Evolutionary conservation across 2,113 vertebrate genomes (phyloP), one percentile per base, ranked within the genome.

Genomic region (Scomber scombrus): DNA sequence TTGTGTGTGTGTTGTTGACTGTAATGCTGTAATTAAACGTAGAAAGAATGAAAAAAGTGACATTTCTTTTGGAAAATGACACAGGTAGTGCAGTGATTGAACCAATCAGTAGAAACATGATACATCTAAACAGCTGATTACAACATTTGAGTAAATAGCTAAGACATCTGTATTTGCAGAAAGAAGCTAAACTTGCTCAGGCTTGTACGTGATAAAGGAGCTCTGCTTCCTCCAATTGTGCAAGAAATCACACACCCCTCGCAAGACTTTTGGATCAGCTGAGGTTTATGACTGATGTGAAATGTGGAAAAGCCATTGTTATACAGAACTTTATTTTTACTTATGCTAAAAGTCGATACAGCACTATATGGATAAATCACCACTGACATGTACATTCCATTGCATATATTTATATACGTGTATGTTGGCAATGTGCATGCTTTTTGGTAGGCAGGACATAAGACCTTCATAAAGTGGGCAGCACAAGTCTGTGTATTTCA

Each of bases 191-290:
- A 75, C 88, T 61, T 88, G 88, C 80, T 82, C 55, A 47, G 84
- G 73, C 87, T 84, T 93, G 92, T 79, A 52, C 43, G 50, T 89
- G 84, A 90, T 90, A 81, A 90, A 90, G 77, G 71, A 84, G 82
- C 81, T 75, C 56, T 14, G 74, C 79, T 90, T 93, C 92, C 86
- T 89, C 23, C 13, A 19, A 93, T 91, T 93, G 86, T 92, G 91
- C 80, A 92, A 93, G 76, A 92, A 88, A 79, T 85, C 57, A 63
- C 83, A 89, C 82, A 70, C 73, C 76, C 88, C 18, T 58, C 16
- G 43, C 23, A 45, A 85, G 19, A 69, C 55, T 60, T 77, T 70
- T 54, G 49, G 51, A 86, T 75, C 71, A 82, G 72, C 55, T 51
- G 58, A 70, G 43, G n/a, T 71, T 77, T 29, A 79, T 26, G 47